Evolutionary conservation across 2,113 vertebrate species (phyloP).

Genomic region (Onychostoma macrolepis): DNA sequence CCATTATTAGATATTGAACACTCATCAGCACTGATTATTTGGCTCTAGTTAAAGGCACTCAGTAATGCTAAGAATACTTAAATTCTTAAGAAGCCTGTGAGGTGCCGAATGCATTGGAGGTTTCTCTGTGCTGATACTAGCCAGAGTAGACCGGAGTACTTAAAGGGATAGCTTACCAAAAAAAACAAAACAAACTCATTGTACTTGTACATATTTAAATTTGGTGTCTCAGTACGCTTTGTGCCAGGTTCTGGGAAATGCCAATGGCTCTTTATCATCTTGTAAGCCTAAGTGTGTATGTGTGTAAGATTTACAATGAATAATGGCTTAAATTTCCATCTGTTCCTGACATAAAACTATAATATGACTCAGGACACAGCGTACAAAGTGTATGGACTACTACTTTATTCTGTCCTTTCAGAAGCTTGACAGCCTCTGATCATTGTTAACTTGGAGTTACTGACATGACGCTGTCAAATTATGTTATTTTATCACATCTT

Average conservation of each 20-base stretch:
- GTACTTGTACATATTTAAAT: neutral
- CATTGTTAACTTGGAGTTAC: neutral
- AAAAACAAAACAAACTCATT: neutral
- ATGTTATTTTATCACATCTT: neutral
- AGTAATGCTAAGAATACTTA: neutral
- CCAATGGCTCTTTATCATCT: neutral
- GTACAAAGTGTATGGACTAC: neutral
- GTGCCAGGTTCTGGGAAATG: neutral
- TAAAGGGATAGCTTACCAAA: neutral
- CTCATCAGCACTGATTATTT: constrained; percentile 11
- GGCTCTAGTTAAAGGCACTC: neutral
- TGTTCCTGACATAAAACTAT: neutral
- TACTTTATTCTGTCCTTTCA: neutral
- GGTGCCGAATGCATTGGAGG: neutral
- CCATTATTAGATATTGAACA: constrained; percentile 26
- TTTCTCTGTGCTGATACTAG: neutral
- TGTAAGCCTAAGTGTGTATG: neutral
- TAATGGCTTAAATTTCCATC: neutral
- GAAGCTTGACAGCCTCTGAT: neutral
- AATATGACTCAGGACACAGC: neutral
- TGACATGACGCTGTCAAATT: neutral
- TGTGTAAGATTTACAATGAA: neutral
- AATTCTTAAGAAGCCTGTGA: neutral
- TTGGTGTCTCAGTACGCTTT: neutral
- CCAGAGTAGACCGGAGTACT: neutral